Evolutionary conservation across 1,140 invertebrate genomes (phyloP).

Genomic region (Tachypleus tridentatus): DNA sequence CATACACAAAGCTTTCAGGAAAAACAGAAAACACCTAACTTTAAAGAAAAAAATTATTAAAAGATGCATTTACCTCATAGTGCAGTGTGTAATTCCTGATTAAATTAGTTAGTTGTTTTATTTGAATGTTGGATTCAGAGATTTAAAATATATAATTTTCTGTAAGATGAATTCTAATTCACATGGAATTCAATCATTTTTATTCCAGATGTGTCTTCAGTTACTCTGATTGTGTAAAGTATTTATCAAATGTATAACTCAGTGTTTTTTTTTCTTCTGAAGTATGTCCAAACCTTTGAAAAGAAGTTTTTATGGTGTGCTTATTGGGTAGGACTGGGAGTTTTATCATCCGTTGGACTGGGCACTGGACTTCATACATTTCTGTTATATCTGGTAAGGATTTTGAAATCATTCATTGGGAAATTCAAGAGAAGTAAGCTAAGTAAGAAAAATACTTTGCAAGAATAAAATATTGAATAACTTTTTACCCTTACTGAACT

Average conservation of each 20-base stretch:
- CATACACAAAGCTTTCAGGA: too few species aligned
- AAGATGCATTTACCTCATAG: too few species aligned
- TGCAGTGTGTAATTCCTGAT: too few species aligned
- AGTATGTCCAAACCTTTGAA: constrained; percentile 34
- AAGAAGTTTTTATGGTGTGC: constrained; percentile 54
- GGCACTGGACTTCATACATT: constrained; percentile 98
- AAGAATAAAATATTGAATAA: too few species aligned
- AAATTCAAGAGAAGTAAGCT: neutral
- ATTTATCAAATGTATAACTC: constrained; percentile 3
- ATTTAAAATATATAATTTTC: neutral
- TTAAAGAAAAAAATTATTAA: too few species aligned
- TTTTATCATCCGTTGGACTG: constrained; percentile 91
- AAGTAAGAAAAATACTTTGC: too few species aligned
- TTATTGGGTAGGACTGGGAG: constrained; percentile 91
- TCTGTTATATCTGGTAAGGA: constrained; percentile 84
- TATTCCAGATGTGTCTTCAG: constrained; percentile 38
- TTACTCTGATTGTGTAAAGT: constrained; percentile 5
- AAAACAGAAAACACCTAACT: too few species aligned
- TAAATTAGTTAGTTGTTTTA: constrained; percentile 11
- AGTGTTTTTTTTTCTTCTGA: constrained; percentile 21
- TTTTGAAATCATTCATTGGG: neutral
- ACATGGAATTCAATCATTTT: constrained; percentile 11
- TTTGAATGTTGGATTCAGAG: constrained; percentile 9
- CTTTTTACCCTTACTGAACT: too few species aligned
- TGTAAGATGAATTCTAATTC: neutral